Evolutionary conservation across 2,888 invertebrate species (phyloP), one percentile per base, ranked within the genome.

Genomic region (Andrena marginata): DNA sequence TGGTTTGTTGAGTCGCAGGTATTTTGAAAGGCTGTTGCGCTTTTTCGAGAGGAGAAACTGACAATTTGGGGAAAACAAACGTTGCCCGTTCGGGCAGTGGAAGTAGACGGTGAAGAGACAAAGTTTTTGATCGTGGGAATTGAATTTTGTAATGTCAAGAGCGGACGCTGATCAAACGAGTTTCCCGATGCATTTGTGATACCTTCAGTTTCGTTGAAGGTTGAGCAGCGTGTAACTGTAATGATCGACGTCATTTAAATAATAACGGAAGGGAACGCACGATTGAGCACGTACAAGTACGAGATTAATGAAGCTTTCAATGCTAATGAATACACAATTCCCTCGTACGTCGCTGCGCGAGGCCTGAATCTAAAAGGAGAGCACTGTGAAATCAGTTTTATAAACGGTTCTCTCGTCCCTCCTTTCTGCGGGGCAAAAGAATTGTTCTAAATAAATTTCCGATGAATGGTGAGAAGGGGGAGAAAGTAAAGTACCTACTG

Each of bases 281-380:
- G 73, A 73, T 65, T 54, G 65, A 65, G 73, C 72, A 56, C 72
- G 56, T 71, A 62, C 60, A 42, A 48, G 60, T 20, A 42, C 73
- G 65, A 73, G 73, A 73, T 73, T 73, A 65, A 73, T 48, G 73
- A 73, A 56, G 65, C 73, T 65, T 73, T 65, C 65, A 73, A 73
- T 73, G 73, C 56, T 65, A 73, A 73, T 65, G 73, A 73, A 65
- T 56, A 65, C 56, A 65, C 65, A 65, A 73, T 73, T 65, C 56
- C 56, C 67, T 5, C 31, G 65, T 56, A 60, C 42, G 70, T 49
- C 20, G 20, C 23, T 49, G 60, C 60, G 20, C 48, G 60, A n/a
- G 70, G 29, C 60, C 48, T 20, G 60, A 48, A 71, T 62, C 60
- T 29, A 5, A 71, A 62, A 71, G 60, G 70, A 71, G 20, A 20